A percentile compares a stretch with the other conserved stretches of the same genome.
These are phyloP conservation scores for Cephalophus harveyi DNA, from an alignment of 2,113 vertebrate genomes.

Conservation along the genomic window DNA sequence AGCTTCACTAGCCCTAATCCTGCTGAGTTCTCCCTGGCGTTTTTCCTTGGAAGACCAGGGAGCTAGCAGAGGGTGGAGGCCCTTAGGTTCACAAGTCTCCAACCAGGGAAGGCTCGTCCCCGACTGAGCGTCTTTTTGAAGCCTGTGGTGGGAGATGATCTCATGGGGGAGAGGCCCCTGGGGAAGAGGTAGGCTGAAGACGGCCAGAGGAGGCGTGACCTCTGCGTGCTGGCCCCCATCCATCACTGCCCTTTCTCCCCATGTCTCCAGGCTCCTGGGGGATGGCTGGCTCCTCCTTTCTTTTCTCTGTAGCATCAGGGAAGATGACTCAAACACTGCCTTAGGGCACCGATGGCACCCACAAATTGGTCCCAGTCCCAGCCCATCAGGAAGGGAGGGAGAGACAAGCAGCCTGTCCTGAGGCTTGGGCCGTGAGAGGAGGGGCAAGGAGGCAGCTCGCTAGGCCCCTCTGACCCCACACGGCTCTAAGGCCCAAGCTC, in stretches of 20 bases:
- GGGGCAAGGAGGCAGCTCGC: neutral
- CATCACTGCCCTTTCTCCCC: slow-evolving; percentile 51
- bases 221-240: slow-evolving; percentile 62
- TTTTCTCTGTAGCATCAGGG: slow-evolving; percentile 58
- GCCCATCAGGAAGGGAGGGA: slow-evolving; percentile 63
- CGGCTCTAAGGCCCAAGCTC: slow-evolving; percentile 18
- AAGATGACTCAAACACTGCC: slow-evolving; percentile 68
- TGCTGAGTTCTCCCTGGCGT: neutral
- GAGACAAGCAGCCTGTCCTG: slow-evolving; percentile 69
- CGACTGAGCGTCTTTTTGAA: slow-evolving; percentile 38
- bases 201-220: slow-evolving; percentile 64
- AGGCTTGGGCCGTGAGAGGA: slow-evolving; percentile 46
- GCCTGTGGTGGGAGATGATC: slow-evolving; percentile 47
- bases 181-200: slow-evolving; percentile 61
- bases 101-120: neutral
- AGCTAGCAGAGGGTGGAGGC: neutral
- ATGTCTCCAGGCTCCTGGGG: slow-evolving; percentile 67
- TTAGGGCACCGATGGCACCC: slow-evolving; percentile 61
- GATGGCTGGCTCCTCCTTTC: slow-evolving; percentile 66
- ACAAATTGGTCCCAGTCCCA: slow-evolving; percentile 72
- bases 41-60: neutral
- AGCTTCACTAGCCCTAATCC: neutral
- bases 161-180: slow-evolving; percentile 42
- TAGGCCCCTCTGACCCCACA: slow-evolving; percentile 57
- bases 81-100: neutral